Conservation (phyloP, 2,113 vertebrate genomes). For the Silurus meridionalis region DNA sequence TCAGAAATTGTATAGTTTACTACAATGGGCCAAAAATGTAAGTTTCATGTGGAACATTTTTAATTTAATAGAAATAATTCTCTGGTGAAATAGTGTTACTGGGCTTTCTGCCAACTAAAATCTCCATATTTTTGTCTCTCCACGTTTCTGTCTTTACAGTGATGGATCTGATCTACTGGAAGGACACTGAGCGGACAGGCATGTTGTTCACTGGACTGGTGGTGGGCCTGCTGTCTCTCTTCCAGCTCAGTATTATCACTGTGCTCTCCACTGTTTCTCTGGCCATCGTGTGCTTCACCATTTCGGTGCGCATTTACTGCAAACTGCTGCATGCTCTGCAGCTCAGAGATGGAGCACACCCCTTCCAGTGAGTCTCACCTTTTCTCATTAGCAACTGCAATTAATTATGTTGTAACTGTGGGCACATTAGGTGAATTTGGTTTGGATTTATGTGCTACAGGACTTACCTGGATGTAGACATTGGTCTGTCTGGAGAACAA, state of each 20-base stretch:
- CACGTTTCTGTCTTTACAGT: slow-evolving; percentile 58
- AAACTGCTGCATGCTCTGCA: slow-evolving; percentile 73
- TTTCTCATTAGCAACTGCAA: neutral
- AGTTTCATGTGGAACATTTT: neutral
- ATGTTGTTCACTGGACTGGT: slow-evolving; percentile 80
- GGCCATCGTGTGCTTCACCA: slow-evolving; percentile 77
- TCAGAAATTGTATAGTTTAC: neutral
- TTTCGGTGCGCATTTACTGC: slow-evolving; percentile 84
- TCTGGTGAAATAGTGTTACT: neutral
- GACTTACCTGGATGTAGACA: slow-evolving; percentile 77
- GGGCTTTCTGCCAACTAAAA: neutral
- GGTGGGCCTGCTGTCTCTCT: slow-evolving; percentile 81
- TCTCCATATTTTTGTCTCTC: neutral
- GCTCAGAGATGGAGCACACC: slow-evolving; percentile 76
- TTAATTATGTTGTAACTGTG: neutral
- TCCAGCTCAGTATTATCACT: slow-evolving; percentile 86
- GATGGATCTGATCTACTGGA: slow-evolving; percentile 87
- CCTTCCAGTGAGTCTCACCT: slow-evolving; percentile 77
- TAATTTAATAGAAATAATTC: neutral
- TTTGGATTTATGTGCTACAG: slow-evolving; percentile 60
- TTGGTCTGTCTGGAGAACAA: slow-evolving; percentile 79
- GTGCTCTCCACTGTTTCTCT: slow-evolving; percentile 81
- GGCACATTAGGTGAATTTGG: neutral
- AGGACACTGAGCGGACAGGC: slow-evolving; percentile 77
- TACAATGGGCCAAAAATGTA: neutral